These are phyloP conservation scores for Drosophila ercepeae DNA, from an alignment of 1,140 invertebrate genomes.

Conservation along the genomic window DNA sequence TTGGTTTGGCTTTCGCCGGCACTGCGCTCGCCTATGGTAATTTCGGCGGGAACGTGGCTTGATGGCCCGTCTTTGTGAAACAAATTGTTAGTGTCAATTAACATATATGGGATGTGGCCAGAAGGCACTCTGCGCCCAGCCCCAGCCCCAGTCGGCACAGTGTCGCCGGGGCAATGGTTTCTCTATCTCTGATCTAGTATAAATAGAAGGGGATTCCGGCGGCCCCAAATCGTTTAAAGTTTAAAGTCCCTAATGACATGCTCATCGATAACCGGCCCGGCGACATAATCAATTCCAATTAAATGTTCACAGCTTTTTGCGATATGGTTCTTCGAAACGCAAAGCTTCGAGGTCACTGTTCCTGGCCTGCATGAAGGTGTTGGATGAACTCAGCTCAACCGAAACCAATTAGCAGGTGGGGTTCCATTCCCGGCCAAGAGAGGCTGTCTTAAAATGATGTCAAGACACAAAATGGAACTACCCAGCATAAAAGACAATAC, in stretches of 20 bases:
- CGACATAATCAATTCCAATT: constrained; percentile 43
- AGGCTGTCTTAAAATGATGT: constrained; percentile 20
- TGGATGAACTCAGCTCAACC: constrained; percentile 32
- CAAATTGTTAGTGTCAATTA: constrained; percentile 75
- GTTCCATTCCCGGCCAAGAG: constrained; percentile 22
- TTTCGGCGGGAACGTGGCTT: constrained; percentile 44
- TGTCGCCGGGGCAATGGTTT: constrained; percentile 18
- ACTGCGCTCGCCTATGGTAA: constrained; percentile 40
- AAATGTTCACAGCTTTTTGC: constrained; percentile 42
- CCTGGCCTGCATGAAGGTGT: constrained; percentile 42
- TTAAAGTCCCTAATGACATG: constrained; percentile 36
- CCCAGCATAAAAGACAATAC: neutral
- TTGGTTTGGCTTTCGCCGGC: constrained; percentile 67
- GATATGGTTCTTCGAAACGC: constrained; percentile 12
- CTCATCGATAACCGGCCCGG: constrained; percentile 27
- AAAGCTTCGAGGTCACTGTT: constrained; percentile 40
- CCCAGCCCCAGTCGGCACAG: constrained; percentile 46
- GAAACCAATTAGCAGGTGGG: constrained; percentile 59
- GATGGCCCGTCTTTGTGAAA: constrained; percentile 32
- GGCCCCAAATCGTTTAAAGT: constrained; percentile 23
- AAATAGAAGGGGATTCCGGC: constrained; percentile 38
- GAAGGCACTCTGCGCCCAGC: constrained; percentile 23
- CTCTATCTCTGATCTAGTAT: constrained; percentile 20
- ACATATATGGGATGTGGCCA: constrained; percentile 65
- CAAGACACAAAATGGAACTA: constrained; percentile 6